Evolutionary conservation across 2,797 vertebrate species (phyloP).

Genomic region (Australoheros facetus): DNA sequence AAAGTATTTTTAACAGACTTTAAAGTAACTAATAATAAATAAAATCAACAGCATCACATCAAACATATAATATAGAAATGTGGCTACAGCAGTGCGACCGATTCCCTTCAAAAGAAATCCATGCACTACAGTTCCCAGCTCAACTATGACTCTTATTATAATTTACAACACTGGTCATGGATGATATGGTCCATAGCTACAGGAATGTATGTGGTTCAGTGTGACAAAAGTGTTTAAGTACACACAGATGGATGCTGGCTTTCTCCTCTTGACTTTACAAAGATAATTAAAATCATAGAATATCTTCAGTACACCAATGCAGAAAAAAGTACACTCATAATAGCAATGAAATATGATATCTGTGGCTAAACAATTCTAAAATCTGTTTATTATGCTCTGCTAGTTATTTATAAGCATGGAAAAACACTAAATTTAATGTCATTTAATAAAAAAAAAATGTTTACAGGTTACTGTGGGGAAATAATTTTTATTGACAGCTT

Average conservation of each 20-base stretch:
- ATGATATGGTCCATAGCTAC: neutral
- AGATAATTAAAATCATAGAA: neutral
- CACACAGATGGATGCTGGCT: neutral
- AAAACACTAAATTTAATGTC: neutral
- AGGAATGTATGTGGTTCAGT: neutral
- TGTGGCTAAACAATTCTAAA: neutral
- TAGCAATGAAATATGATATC: neutral
- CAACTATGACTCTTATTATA: neutral
- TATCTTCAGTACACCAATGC: neutral
- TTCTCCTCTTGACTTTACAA: neutral
- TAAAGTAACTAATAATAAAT: slow-evolving; percentile 22
- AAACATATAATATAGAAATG: neutral
- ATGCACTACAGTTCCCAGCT: neutral
- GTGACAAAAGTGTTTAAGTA: neutral
- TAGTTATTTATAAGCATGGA: neutral
- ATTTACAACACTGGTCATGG: neutral
- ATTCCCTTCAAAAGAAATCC: slow-evolving; percentile 4
- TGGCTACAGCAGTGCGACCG: neutral
- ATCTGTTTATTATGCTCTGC: neutral
- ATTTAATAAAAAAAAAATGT: neutral
- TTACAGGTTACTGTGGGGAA: accelerated
- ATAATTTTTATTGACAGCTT: neutral
- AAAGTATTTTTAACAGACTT: slow-evolving; percentile 5
- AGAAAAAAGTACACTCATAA: neutral
- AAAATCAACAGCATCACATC: slow-evolving; percentile 29